These are phyloP conservation scores for Gisinianus flammeolus DNA, from an alignment of 2,888 invertebrate species.

Conservation along the genomic window DNA sequence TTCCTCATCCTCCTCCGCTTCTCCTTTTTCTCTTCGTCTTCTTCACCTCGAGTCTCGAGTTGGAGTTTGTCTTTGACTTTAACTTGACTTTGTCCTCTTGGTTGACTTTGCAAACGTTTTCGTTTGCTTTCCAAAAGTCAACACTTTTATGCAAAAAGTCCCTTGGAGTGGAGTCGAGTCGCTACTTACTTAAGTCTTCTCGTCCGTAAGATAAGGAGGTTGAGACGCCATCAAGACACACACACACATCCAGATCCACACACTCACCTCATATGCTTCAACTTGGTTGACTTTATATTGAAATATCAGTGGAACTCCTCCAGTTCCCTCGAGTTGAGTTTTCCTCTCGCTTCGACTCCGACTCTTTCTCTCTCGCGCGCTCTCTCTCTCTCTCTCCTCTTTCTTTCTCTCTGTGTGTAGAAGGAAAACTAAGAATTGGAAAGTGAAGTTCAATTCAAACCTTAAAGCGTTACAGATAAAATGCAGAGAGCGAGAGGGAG, in stretches of 20 bases:
- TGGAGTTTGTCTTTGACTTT: neutral
- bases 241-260: neutral
- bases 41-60: neutral
- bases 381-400: neutral
- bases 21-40: neutral
- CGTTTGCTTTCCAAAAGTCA: slow-evolving; percentile 42
- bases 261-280: neutral
- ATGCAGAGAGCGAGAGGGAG: neutral
- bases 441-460: neutral
- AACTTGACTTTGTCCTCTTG: neutral
- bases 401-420: neutral
- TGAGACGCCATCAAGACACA: slow-evolving; percentile 3
- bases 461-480: neutral
- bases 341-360: neutral
- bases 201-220: slow-evolving; percentile 35
- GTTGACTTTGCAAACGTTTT: slow-evolving; percentile 18
- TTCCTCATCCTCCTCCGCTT: slow-evolving; percentile 11
- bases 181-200: slow-evolving; percentile 30
- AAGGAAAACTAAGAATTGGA: too few relatives aligned
- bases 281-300: neutral
- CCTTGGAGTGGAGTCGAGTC: slow-evolving; percentile 28
- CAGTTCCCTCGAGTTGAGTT: neutral
- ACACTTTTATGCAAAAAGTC: slow-evolving; percentile 49
- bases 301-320: neutral
- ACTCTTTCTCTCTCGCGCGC: neutral